A percentile compares a stretch with the other conserved stretches of the same genome.
Conservation (phyloP, 2,113 vertebrate species). For the Morone saxatilis region DNA sequence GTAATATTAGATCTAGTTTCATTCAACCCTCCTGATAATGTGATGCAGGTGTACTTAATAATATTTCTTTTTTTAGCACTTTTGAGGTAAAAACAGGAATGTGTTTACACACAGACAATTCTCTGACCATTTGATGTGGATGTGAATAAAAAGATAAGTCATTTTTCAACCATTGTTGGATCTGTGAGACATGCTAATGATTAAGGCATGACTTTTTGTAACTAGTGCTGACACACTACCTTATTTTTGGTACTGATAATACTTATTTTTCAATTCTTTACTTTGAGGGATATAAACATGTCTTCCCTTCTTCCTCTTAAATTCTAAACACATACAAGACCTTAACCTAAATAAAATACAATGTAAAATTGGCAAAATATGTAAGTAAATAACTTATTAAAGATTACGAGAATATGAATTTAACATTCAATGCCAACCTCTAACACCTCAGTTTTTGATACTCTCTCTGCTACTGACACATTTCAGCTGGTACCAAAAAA, state of each 20-base stretch:
- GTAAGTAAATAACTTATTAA: neutral
- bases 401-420: neutral
- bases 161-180: neutral
- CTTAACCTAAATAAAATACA: neutral
- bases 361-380: neutral
- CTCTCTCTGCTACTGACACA: neutral
- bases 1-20: constrained; percentile 32
- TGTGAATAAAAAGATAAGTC: neutral
- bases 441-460: neutral
- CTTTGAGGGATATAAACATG: no score
- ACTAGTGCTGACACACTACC: neutral
- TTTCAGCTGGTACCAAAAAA: neutral
- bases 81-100: neutral
- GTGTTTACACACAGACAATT: neutral
- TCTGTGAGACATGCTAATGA: neutral
- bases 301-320: no score
- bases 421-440: neutral
- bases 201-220: neutral
- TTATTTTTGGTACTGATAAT: neutral
- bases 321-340: neutral
- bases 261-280: no score
- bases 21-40: constrained; percentile 33
- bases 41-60: constrained; percentile 24
- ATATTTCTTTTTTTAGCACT: constrained; percentile 33
- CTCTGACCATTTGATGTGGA: neutral